Percentiles rank a stretch among this genome's conserved stretches.
Evolutionary conservation across 2,888 invertebrate species (phyloP).

Genomic region (Epiperipatus broadwayi): DNA sequence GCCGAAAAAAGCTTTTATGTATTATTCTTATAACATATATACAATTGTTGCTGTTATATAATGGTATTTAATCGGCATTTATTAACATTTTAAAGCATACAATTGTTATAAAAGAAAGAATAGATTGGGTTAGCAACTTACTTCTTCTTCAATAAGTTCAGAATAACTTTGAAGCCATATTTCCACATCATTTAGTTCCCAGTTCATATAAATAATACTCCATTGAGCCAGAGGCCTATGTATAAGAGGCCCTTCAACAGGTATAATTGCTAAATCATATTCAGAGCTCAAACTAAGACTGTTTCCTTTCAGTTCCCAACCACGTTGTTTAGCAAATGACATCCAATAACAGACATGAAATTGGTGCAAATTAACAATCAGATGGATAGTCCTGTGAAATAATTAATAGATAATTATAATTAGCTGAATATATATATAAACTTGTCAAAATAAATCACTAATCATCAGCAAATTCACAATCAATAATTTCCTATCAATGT

Average conservation of each 20-base stretch:
- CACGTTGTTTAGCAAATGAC: slow-evolving; percentile 83
- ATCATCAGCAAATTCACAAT: slow-evolving; percentile 17
- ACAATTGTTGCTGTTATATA: no score
- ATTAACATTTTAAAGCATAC: no score
- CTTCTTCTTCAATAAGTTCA: slow-evolving; percentile 40
- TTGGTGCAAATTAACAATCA: slow-evolving; percentile 67
- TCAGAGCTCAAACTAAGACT: slow-evolving; percentile 22
- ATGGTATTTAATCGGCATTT: no score
- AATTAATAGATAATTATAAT: slow-evolving; percentile 25
- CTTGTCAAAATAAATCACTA: slow-evolving; percentile 5
- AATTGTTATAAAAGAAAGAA: no score
- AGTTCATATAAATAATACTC: slow-evolving; percentile 81
- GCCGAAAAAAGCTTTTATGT: no score
- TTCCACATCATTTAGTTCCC: slow-evolving; percentile 74
- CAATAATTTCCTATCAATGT: no score
- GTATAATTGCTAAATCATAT: slow-evolving; percentile 42
- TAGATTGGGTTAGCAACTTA: no score
- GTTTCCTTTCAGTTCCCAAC: slow-evolving; percentile 57
- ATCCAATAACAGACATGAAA: slow-evolving; percentile 76
- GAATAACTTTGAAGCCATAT: slow-evolving; percentile 59
- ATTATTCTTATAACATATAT: no score
- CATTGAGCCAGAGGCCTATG: slow-evolving; percentile 64
- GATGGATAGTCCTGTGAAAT: slow-evolving; percentile 60
- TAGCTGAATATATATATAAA: slow-evolving; percentile 6
- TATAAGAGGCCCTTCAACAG: slow-evolving; percentile 56